These are phyloP conservation scores for Coelopa frigida DNA, from an alignment of 1,140 invertebrate genomes.

Conservation along the genomic window DNA sequence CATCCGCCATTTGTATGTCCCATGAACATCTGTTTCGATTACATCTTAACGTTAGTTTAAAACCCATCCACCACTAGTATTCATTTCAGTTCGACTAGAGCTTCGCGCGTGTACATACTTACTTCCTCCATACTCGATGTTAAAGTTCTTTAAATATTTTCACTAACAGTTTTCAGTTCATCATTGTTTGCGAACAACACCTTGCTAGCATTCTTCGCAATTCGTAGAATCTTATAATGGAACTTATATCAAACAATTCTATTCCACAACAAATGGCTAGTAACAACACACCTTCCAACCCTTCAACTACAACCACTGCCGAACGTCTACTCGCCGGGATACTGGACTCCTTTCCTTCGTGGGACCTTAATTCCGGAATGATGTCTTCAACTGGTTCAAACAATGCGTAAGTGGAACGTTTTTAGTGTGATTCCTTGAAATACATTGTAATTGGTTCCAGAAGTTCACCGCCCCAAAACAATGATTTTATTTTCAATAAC, in stretches of 20 bases:
- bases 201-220: too few relatives aligned
- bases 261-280: constrained; percentile 36
- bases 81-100: too few relatives aligned
- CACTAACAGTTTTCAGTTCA: too few relatives aligned
- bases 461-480: constrained; percentile 36
- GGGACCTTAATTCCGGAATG: constrained; percentile 33
- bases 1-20: too few relatives aligned
- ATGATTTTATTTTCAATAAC: constrained; percentile 37
- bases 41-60: too few relatives aligned
- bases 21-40: too few relatives aligned
- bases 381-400: constrained; percentile 20
- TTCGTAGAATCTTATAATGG: constrained; percentile 38
- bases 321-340: constrained; percentile 35
- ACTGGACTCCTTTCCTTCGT: constrained; percentile 34
- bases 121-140: too few relatives aligned
- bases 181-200: too few relatives aligned
- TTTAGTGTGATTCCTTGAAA: background rate
- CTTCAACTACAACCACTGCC: constrained; percentile 20
- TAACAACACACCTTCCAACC: background rate
- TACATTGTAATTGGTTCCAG: background rate
- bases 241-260: constrained; percentile 40
- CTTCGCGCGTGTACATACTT: too few relatives aligned
- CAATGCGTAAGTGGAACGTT: constrained; percentile 24
- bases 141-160: too few relatives aligned
- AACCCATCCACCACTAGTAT: too few relatives aligned